These are phyloP conservation scores for Cavia aperea DNA, from an alignment of 2,113 vertebrate species.

Conservation along the genomic window DNA sequence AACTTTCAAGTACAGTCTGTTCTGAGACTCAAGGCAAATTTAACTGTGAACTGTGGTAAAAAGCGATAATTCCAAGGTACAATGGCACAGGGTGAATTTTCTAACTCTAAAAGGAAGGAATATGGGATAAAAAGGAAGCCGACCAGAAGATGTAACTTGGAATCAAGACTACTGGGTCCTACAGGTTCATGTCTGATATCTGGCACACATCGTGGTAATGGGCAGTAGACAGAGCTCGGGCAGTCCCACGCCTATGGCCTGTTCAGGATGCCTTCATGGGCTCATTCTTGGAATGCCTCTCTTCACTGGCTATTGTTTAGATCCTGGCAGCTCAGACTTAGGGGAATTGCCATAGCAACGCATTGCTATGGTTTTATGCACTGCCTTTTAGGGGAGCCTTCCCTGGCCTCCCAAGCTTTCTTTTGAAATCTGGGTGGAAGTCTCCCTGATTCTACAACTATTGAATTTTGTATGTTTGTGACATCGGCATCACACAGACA, in stretches of 20 bases:
- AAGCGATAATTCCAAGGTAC: neutral
- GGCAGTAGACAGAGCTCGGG: neutral
- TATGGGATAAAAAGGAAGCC: neutral
- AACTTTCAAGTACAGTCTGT: neutral
- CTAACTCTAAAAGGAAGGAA: neutral
- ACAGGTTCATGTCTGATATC: neutral
- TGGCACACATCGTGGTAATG: neutral
- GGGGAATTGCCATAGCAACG: neutral
- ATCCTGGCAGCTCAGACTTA: neutral
- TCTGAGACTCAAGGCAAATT: neutral
- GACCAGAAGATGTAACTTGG: neutral
- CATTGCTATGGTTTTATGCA: neutral
- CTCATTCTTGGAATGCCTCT: neutral
- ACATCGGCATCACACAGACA: neutral
- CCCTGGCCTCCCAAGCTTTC: neutral
- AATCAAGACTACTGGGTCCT: neutral
- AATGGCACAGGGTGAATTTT: neutral
- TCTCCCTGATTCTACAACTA: neutral
- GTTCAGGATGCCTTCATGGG: neutral
- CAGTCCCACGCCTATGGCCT: neutral
- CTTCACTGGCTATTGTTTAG: neutral
- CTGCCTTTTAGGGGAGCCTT: neutral
- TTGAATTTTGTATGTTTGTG: neutral
- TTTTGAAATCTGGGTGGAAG: neutral
- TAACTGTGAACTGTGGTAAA: neutral